Evolutionary conservation across 2,888 invertebrate species (phyloP), one percentile per base, ranked within the genome.

Genomic region (Carcina quercana): DNA sequence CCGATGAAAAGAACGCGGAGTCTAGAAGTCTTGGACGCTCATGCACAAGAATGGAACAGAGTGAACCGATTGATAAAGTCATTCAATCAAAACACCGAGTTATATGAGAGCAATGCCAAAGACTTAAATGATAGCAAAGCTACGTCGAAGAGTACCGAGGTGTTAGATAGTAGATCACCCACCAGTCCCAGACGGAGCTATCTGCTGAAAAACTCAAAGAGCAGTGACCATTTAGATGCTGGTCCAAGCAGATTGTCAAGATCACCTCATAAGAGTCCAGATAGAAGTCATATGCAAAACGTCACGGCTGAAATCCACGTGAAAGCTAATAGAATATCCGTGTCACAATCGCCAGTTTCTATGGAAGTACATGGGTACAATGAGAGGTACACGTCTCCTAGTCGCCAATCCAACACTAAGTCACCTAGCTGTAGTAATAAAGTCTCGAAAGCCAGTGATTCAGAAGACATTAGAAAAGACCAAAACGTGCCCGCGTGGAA

Each of bases 1-100:
- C 87, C 88, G 1, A 59, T 91, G 17, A 87, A 89, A 25, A 75
- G 92, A 29, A 90, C 92, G 1, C 87, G 90, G 43, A 93, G 92
- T 44, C 70, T 93, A 47, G 93, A 93, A 58, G 61, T 92, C 38
- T 56, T 91, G 19, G 88, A 89, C 50, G 79, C 68, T 17, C 70
- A 74, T 25, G 63, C 68, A 6, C 75, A 71, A 44, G 74, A 78
- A 42, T 83, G 79, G 84, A 75, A 73, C 30, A 69, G 59, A 59
- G 80, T 76, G 0, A 67, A 75, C 43, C 56, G 46, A 29, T 65
- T 79, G 28, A 71, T 76, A 38, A 70, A 63, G 34, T 71, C 56
- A 31, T 83, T 75, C 42, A 79, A 83, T 43, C 59, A 70, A 45
- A 72, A 73, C 40, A 43, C 65, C 32, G 74, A 75, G 47, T 61